A percentile compares a stretch with the other conserved stretches of the same genome.
Conservation (phyloP, 2,113 vertebrate genomes). For the Pelecanus crispus region DNA sequence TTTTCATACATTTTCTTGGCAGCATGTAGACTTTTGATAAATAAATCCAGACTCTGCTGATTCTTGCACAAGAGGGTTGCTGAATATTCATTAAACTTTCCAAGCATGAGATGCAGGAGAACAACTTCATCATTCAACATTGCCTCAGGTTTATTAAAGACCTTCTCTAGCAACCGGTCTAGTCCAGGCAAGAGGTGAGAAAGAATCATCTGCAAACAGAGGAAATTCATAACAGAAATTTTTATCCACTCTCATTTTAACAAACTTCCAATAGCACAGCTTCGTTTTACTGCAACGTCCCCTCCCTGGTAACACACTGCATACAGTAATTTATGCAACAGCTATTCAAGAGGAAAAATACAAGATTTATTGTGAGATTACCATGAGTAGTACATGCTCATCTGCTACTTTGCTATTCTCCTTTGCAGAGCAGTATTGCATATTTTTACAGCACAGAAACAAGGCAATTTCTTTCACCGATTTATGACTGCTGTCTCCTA, state of each 20-base stretch:
- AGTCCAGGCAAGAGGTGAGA: conserved; percentile 76
- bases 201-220: conserved; percentile 76
- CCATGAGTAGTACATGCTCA: background rate
- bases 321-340: background rate
- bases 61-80: conserved; percentile 80
- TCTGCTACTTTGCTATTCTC: background rate
- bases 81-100: conserved; percentile 82
- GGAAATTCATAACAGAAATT: background rate
- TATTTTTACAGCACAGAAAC: background rate
- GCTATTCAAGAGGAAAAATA: background rate
- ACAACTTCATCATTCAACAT: conserved; percentile 79
- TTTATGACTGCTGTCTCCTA: background rate
- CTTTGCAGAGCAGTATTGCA: background rate
- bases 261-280: background rate
- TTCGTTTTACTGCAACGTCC: background rate
- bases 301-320: background rate
- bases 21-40: conserved; percentile 78
- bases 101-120: conserved; percentile 78
- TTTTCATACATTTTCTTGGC: conserved; percentile 66
- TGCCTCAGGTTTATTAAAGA: conserved; percentile 58
- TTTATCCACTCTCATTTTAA: background rate
- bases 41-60: conserved; percentile 79
- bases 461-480: background rate
- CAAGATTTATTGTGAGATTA: background rate
- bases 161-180: conserved; percentile 80